Percentiles rank a stretch among this genome's conserved stretches.
phyloP scores from a whole-genome alignment of 2,888 invertebrate species.

The Cosmopolites sordidus region DNA sequence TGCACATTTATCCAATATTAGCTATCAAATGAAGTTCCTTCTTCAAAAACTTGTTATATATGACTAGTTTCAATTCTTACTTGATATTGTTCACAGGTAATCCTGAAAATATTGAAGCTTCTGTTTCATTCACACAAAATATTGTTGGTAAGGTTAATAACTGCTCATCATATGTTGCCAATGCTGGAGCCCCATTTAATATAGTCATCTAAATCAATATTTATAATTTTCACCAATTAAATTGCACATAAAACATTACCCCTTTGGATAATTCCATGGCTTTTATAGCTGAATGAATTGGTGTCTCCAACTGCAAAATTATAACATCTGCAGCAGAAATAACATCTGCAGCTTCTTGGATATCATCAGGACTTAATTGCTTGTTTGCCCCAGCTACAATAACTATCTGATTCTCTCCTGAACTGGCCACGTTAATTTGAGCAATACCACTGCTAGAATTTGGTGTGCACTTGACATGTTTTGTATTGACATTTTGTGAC shows the following conservation, averaged over 20 bases:
- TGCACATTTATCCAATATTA: too few species aligned
- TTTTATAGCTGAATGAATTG: conserved; percentile 64
- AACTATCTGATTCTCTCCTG: conserved; percentile 90
- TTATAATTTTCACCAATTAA: neutral
- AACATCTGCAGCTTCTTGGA: conserved; percentile 54
- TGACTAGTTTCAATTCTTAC: too few species aligned
- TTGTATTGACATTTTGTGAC: conserved; percentile 60
- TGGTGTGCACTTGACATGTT: conserved; percentile 55
- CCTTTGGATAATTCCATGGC: conserved; percentile 63
- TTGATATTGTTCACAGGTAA: conserved; percentile 48
- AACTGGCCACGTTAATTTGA: conserved; percentile 80
- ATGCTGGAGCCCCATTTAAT: conserved; percentile 89
- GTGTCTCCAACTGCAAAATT: conserved; percentile 84
- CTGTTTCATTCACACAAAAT: conserved; percentile 91
- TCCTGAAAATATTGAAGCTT: conserved; percentile 67
- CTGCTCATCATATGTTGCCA: conserved; percentile 56
- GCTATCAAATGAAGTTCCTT: too few species aligned
- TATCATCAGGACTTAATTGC: conserved; percentile 59
- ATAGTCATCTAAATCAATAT: conserved; percentile 60
- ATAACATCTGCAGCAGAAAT: conserved; percentile 64
- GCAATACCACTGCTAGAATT: conserved; percentile 78
- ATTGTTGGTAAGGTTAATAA: conserved; percentile 67
- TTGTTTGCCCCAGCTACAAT: conserved; percentile 87
- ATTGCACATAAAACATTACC: conserved; percentile 48
- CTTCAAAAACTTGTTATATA: too few species aligned